Percentiles rank a stretch among this genome's conserved stretches.
phyloP scores from a whole-genome alignment of 2,888 invertebrate genomes.

The Tridacna gigas region DNA sequence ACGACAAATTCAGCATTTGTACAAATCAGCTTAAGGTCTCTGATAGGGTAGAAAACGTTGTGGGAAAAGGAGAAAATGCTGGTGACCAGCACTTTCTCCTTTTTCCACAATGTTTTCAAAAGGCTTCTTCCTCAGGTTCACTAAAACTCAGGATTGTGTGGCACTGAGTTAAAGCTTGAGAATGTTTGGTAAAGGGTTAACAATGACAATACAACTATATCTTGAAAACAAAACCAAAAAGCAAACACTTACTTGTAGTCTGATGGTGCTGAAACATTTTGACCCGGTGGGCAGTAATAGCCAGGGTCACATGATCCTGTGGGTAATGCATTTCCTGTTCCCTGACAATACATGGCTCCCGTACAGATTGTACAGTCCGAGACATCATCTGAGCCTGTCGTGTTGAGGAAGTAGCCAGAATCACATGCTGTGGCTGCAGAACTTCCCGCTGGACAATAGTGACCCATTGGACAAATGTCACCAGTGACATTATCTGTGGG shows the following conservation, averaged over 20 bases:
- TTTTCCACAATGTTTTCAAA: too few relatives aligned
- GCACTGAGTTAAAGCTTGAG: too few relatives aligned
- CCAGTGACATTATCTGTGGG: constrained; percentile 80
- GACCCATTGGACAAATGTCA: constrained; percentile 79
- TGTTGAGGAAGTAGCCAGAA: constrained; percentile 78
- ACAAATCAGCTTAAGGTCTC: too few relatives aligned
- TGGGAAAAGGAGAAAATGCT: too few relatives aligned
- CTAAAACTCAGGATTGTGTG: too few relatives aligned
- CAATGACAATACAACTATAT: too few relatives aligned
- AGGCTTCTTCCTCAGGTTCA: too few relatives aligned
- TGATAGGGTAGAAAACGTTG: too few relatives aligned
- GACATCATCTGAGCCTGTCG: constrained; percentile 71
- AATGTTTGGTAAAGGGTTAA: too few relatives aligned
- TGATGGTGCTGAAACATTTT: constrained; percentile 78
- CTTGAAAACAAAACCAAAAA: not conserved
- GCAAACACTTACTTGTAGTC: constrained; percentile 71
- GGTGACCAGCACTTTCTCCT: too few relatives aligned
- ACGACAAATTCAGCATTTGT: too few relatives aligned
- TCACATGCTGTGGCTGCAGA: constrained; percentile 70
- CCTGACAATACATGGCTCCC: constrained; percentile 79
- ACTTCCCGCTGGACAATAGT: constrained; percentile 80
- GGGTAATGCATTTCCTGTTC: constrained; percentile 73
- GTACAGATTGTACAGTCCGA: constrained; percentile 79
- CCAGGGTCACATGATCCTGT: constrained; percentile 79
- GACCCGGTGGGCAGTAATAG: constrained; percentile 82